Conservation (phyloP, 1,140 invertebrate genomes). For the Nephotettix cincticeps region DNA sequence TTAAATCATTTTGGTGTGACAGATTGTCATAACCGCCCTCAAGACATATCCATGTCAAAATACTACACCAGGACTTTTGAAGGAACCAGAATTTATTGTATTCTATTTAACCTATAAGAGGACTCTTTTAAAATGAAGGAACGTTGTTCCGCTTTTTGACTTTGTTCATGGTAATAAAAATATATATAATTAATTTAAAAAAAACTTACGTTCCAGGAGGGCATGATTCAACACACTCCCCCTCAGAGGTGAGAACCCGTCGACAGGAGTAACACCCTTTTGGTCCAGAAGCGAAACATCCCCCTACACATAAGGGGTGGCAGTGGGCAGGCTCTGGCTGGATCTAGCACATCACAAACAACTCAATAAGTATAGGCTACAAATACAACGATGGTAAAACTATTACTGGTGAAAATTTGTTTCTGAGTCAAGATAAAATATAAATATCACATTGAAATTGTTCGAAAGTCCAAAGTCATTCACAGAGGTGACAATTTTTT, state of each 20-base stretch:
- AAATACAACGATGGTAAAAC: too few species aligned
- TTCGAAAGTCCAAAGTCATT: too few species aligned
- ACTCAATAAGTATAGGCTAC: too few species aligned
- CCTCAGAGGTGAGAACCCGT: conserved; percentile 24
- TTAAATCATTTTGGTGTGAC: too few species aligned
- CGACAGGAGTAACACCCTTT: conserved; percentile 35
- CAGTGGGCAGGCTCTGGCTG: conserved; percentile 26
- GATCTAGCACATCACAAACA: background rate
- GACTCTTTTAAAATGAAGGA: background rate
- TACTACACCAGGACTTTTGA: background rate
- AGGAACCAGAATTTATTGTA: background rate
- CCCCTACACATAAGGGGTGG: conserved; percentile 38
- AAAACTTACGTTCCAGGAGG: conserved; percentile 35
- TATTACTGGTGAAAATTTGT: too few species aligned
- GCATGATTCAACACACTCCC: conserved; percentile 35
- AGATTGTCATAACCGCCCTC: background rate
- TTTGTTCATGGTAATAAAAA: background rate
- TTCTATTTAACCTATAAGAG: background rate
- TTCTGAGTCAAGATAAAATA: too few species aligned
- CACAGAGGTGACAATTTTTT: too few species aligned
- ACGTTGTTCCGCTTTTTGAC: background rate
- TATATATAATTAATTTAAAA: background rate
- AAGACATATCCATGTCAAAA: background rate
- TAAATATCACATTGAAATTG: too few species aligned
- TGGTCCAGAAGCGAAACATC: conserved; percentile 35